Conservation (phyloP, 2,888 invertebrate genomes). For the Pemphredon lugubris region DNA sequence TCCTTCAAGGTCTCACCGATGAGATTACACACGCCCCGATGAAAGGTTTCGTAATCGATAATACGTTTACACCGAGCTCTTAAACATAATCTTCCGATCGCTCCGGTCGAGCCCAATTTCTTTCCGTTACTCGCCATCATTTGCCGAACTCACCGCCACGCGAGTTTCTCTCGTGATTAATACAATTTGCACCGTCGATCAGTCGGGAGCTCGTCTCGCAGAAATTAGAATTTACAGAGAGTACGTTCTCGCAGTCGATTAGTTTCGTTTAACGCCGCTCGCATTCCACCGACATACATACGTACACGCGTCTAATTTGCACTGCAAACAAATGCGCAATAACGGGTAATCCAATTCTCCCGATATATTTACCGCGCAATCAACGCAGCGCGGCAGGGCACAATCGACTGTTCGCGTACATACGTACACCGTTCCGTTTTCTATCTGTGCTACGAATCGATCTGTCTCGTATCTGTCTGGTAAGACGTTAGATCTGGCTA, state of each 20-base stretch:
- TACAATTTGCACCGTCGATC: too few relatives aligned
- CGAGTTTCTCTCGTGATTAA: too few relatives aligned
- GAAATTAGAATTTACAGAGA: too few relatives aligned
- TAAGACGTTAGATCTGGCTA: slow-evolving; percentile 62
- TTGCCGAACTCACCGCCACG: too few relatives aligned
- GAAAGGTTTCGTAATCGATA: slow-evolving; percentile 57
- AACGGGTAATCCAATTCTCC: not conserved
- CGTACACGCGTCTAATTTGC: too few relatives aligned
- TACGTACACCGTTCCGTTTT: too few relatives aligned
- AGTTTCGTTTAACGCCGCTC: too few relatives aligned
- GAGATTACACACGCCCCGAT: slow-evolving; percentile 41
- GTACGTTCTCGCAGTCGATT: too few relatives aligned
- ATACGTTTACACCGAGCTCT: slow-evolving; percentile 7
- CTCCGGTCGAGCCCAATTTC: not conserved
- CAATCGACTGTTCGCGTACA: not conserved
- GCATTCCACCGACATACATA: too few relatives aligned
- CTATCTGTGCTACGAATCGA: slow-evolving; percentile 39
- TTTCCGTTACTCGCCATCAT: too few relatives aligned
- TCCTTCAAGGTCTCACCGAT: slow-evolving; percentile 47
- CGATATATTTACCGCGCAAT: not conserved
- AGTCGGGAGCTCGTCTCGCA: too few relatives aligned
- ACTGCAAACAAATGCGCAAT: too few relatives aligned
- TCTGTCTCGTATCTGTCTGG: slow-evolving; percentile 46
- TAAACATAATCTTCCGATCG: not conserved
- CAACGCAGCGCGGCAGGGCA: not conserved